phyloP scores from a whole-genome alignment of 1,140 invertebrate species.

The Pinna nobilis region DNA sequence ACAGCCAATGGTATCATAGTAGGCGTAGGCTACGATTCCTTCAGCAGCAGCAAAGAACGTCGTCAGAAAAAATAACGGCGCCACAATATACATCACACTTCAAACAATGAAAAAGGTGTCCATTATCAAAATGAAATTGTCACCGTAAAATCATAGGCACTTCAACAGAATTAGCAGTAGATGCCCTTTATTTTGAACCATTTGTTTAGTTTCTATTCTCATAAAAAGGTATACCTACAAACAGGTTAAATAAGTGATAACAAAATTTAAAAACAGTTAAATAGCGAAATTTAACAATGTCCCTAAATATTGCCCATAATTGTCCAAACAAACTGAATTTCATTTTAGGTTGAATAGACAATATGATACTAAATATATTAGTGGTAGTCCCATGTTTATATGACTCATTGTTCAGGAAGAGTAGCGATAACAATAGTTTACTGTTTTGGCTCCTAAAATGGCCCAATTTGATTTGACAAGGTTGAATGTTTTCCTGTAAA shows the following conservation, averaged over 20 bases:
- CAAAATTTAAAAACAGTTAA: not conserved
- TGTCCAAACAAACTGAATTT: too few relatives aligned
- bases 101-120: not conserved
- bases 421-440: too few relatives aligned
- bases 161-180: too few relatives aligned
- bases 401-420: too few relatives aligned
- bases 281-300: not conserved
- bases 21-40: constrained; percentile 49
- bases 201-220: not conserved
- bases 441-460: too few relatives aligned
- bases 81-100: constrained; percentile 39
- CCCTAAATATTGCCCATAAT: too few relatives aligned
- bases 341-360: too few relatives aligned
- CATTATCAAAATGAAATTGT: too few relatives aligned
- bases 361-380: too few relatives aligned
- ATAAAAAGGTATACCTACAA: not conserved
- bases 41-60: constrained; percentile 34
- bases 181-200: not conserved
- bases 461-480: too few relatives aligned
- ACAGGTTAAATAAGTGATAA: not conserved
- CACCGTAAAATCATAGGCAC: too few relatives aligned
- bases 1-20: constrained; percentile 51
- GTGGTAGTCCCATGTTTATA: too few relatives aligned
- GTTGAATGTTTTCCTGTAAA: not conserved
- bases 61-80: constrained; percentile 57